Base-by-base conservation (phyloP, 64 coral and sea anemone genomes). In the Orbicella faveolata region DNA sequence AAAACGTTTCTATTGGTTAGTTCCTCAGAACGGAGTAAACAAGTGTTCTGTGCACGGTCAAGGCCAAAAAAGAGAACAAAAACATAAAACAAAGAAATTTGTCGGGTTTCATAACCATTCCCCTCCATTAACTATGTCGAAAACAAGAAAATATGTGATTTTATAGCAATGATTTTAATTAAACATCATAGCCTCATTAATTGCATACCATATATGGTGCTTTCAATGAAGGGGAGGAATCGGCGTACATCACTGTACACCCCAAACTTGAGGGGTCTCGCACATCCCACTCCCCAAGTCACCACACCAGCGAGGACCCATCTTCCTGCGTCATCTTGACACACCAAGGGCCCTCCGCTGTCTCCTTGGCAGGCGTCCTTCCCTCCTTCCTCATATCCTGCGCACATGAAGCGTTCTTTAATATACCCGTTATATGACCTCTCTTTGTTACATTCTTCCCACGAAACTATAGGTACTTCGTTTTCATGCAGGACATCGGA, bases 201-300 rank as follows among this genome's bases (percentile, higher is more conserved):
- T 11, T 90, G 23, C 92, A 33, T 89, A 93, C 92, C 92, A 53
- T 77, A 93, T 51, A 93, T 15, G 0, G 90, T 92, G 74, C 91
- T 90, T 69, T 96, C 94, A 70, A 96, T 93, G 34, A 96, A 96
- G 20, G 91, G 94, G 11, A 96, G 78, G 52, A 93, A 81, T 70
- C 89, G 81, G 26, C 79, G 88, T 21, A 96, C 91, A 61, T 96
- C 91, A 21, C 79, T 68, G 34, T 96, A 93, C 20, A 96, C 91
- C 69, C 94, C 94, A 96, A 90, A 96, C 72, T 93, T 96, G 30
- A 90, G 75, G n/a, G 94, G 91, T 48, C 90, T 69, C 16, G 94
- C 94, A 65, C 94, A 96, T 12, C 79, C 91, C 0, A 76, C n/a
- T 17, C 92, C 87, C 92, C 87, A 93, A 21, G 70, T 93, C 34